Base-by-base conservation (phyloP, 53 echinoderm and acorn worm genomes). In the Arbacia lixula region DNA sequence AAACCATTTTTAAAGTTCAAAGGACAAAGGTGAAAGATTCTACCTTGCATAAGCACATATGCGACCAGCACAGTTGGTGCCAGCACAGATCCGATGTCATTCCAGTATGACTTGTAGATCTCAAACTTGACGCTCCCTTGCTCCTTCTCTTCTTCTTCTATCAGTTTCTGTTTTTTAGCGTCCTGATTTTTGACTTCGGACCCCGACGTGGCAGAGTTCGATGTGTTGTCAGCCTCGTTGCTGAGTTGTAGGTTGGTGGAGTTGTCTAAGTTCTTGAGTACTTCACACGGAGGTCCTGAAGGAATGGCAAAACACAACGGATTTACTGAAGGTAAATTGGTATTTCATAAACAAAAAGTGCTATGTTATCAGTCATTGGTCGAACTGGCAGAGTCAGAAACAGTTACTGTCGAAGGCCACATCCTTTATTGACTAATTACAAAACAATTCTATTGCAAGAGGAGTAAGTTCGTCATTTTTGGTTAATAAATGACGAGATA, bases 21-120 rank as follows among this genome's bases (percentile, higher is more conserved):
- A n/a, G n/a, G n/a, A n/a, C n/a, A n/a, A n/a, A n/a, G n/a, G n/a
- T n/a, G n/a, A n/a, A n/a, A n/a, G n/a, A n/a, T n/a, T 5, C 0
- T 68, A 68, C 69, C 69, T 68, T 93, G 93, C 91, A 93, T 93
- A 10, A 93, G 71, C 34, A 91, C 72, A 63, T 90, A 71, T 0
- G 93, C 53, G 12, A 89, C 11, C 22, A 94, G 77, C 5, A 88
- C 85, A 43, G 69, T 32, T 41, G 78, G 36, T 11, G 91, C 94
- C 40, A 94, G 64, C n/a, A 16, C 6, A 60, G 39, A 68, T 8
- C 94, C 94, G 16, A 94, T 54, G 30, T 91, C 91, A 21, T 86
- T 91, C 94, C 88, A 91, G 53, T 94, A 94, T 29, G 88, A 73
- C 43, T 83, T 73, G 49, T 94, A 94, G 2, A 94, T 91, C 69